These are phyloP conservation scores for Scrobipalpa atriplicella DNA, from an alignment of 2,888 invertebrate genomes.

Conservation along the genomic window DNA sequence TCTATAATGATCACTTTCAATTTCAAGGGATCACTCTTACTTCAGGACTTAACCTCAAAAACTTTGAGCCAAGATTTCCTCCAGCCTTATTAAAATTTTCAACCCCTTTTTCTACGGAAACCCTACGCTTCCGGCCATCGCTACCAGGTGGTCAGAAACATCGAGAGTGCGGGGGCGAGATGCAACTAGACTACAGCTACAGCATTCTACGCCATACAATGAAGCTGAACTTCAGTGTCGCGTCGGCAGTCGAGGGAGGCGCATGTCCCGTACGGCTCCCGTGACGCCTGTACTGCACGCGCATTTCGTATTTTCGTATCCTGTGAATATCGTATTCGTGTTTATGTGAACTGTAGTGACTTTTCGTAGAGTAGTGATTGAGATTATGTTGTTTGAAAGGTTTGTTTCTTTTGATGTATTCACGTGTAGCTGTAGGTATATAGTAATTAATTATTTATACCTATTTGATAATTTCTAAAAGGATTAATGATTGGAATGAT, in stretches of 20 bases:
- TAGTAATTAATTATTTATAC: no score
- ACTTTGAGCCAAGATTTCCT: background rate
- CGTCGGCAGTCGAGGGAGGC: conserved; percentile 59
- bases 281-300: conserved; percentile 35
- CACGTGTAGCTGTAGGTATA: no score
- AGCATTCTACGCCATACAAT: conserved; percentile 45
- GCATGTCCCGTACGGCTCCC: conserved; percentile 53
- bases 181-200: conserved; percentile 40
- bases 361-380: conserved; percentile 14
- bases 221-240: conserved; percentile 58
- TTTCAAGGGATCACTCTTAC: no score
- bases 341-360: conserved; percentile 26
- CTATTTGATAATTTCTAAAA: no score
- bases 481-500: no score
- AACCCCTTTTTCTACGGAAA: no score
- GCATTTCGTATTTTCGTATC: conserved; percentile 31
- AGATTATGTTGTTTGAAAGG: conserved; percentile 23
- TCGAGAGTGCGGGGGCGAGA: conserved; percentile 30
- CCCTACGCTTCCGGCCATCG: conserved; percentile 39
- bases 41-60: background rate
- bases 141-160: conserved; percentile 62
- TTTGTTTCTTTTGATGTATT: no score
- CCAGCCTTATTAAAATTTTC: background rate
- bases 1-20: no score
- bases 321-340: conserved; percentile 38